Conservation (phyloP, 2,797 vertebrate genomes). For the Moxostoma hubbsi region DNA sequence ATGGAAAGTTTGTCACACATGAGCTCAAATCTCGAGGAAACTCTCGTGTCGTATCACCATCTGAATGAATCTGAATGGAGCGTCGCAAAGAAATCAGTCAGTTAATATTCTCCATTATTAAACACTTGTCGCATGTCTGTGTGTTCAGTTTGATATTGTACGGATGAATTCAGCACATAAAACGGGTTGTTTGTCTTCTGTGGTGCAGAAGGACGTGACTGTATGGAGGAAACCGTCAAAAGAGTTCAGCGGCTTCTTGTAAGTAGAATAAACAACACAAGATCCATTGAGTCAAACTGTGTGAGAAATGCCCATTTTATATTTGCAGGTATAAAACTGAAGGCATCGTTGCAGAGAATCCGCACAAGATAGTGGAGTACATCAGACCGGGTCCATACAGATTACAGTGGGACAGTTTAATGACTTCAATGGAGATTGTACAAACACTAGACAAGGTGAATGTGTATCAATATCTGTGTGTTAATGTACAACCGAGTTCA, state of each 20-base stretch:
- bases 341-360: constrained; percentile 76
- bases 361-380: constrained; percentile 79
- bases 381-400: constrained; percentile 85
- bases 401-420: constrained; percentile 83
- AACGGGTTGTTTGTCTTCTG: constrained; percentile 52
- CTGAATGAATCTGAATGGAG: constrained; percentile 54
- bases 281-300: too few species aligned
- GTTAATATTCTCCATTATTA: background rate
- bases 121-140: background rate
- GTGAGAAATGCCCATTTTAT: background rate
- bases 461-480: background rate
- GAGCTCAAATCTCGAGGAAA: constrained; percentile 51
- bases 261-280: constrained; percentile 64
- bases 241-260: constrained; percentile 86
- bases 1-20: constrained; percentile 56
- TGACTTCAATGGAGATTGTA: constrained; percentile 85
- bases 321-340: constrained; percentile 83
- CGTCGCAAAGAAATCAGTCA: constrained; percentile 54
- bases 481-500: background rate
- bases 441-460: constrained; percentile 81
- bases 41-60: constrained; percentile 52
- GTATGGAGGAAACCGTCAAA: constrained; percentile 85
- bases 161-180: too few species aligned
- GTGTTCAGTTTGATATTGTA: background rate
- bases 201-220: constrained; percentile 80